Conservation (phyloP, 2,888 invertebrate species). For the Cistogaster globosa region DNA sequence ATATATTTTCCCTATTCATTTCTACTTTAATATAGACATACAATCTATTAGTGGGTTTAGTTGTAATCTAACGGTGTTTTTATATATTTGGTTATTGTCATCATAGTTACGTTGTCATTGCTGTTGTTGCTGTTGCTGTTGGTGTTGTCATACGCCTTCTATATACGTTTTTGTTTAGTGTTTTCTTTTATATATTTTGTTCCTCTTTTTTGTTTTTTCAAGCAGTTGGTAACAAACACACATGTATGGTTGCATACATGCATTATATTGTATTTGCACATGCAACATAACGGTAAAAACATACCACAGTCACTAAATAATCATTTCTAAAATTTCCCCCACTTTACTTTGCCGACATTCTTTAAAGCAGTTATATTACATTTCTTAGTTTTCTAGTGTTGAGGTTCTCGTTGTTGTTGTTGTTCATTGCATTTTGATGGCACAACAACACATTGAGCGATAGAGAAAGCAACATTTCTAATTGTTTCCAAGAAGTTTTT, state of each 20-base stretch:
- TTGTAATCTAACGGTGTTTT: conserved; percentile 60
- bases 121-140: conserved; percentile 19
- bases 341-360: neutral
- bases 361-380: conserved; percentile 16
- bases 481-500: conserved; percentile 66
- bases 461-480: conserved; percentile 71
- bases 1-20: conserved; percentile 43
- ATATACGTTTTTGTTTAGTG: conserved; percentile 29
- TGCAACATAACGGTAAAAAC: conserved; percentile 75
- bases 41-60: conserved; percentile 12
- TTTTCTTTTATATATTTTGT: conserved; percentile 1
- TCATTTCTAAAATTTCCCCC: conserved; percentile 50
- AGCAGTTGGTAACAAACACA: conserved; percentile 26
- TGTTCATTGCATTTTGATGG: conserved; percentile 22
- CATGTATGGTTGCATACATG: conserved; percentile 44
- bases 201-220: conserved; percentile 5
- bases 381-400: conserved; percentile 11
- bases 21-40: conserved; percentile 47
- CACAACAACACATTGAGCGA: conserved; percentile 49
- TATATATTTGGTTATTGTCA: conserved; percentile 61
- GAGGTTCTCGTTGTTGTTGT: neutral
- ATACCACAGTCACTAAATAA: conserved; percentile 71
- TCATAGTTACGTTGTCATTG: conserved; percentile 16
- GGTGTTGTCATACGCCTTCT: conserved; percentile 61
- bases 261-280: conserved; percentile 65